Percentiles rank a stretch among this genome's conserved stretches.
phyloP scores from a whole-genome alignment of 2,888 invertebrate genomes.

The Antheraea yamamai region DNA sequence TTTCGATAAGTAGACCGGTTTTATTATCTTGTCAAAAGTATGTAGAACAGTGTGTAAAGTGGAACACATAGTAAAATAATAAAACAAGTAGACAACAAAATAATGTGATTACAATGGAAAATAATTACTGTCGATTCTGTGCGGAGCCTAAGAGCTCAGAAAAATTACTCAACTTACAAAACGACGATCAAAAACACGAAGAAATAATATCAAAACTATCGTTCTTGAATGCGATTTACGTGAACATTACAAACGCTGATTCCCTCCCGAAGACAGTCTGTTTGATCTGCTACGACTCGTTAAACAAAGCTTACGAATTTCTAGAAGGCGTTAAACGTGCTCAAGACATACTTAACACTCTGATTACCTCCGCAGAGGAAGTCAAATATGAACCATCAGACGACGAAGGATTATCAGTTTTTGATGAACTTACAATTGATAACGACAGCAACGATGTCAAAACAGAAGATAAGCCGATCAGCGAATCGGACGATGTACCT shows the following conservation, averaged over 20 bases:
- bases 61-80: neutral
- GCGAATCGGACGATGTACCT: slow-evolving; percentile 18
- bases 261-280: slow-evolving; percentile 65
- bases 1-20: too few relatives aligned
- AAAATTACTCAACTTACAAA: slow-evolving; percentile 54
- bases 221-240: slow-evolving; percentile 65
- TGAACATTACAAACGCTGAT: slow-evolving; percentile 56
- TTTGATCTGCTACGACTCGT: slow-evolving; percentile 62
- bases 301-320: slow-evolving; percentile 66
- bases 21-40: neutral
- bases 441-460: slow-evolving; percentile 38
- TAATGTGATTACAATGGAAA: slow-evolving; percentile 48
- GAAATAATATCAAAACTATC: slow-evolving; percentile 55
- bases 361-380: slow-evolving; percentile 42
- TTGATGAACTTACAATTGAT: slow-evolving; percentile 43
- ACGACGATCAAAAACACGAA: slow-evolving; percentile 48
- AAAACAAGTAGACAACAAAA: slow-evolving; percentile 19
- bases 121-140: slow-evolving; percentile 64
- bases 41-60: neutral
- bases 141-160: slow-evolving; percentile 57
- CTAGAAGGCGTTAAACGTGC: slow-evolving; percentile 56
- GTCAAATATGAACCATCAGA: slow-evolving; percentile 49
- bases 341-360: slow-evolving; percentile 49
- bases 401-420: slow-evolving; percentile 50
- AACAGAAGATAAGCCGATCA: slow-evolving; percentile 25